Evolutionary conservation across 2,888 invertebrate genomes (phyloP).

Genomic region (Lacanobia wlatinum): DNA sequence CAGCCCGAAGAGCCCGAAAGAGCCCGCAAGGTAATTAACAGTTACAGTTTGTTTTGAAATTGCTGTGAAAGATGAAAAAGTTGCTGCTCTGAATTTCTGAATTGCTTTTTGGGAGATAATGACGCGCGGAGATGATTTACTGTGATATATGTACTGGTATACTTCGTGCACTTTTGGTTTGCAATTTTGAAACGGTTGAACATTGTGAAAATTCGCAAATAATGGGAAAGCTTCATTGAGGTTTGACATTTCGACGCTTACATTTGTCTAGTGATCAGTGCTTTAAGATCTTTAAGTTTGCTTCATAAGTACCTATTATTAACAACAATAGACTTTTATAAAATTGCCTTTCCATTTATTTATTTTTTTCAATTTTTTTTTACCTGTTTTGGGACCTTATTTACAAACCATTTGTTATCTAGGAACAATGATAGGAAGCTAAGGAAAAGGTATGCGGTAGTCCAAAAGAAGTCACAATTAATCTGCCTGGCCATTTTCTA

Average conservation of each 20-base stretch:
- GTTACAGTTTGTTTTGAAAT: constrained; percentile 65
- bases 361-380: too few relatives aligned
- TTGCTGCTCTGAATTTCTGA: constrained; percentile 32
- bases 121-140: constrained; percentile 37
- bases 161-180: not conserved
- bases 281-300: too few relatives aligned
- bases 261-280: not conserved
- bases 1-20: constrained; percentile 14
- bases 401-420: too few relatives aligned
- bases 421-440: too few relatives aligned
- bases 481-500: too few relatives aligned
- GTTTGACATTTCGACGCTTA: not conserved
- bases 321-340: too few relatives aligned
- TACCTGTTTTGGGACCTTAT: too few relatives aligned
- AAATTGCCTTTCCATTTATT: too few relatives aligned
- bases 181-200: not conserved
- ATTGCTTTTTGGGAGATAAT: constrained; percentile 44
- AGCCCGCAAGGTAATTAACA: constrained; percentile 50
- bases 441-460: too few relatives aligned
- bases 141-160: constrained; percentile 16
- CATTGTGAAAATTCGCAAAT: not conserved
- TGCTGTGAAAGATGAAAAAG: constrained; percentile 52
- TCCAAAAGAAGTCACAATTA: too few relatives aligned
- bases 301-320: too few relatives aligned
- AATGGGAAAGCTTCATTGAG: not conserved